Percentiles rank a stretch among this genome's conserved stretches.
Evolutionary conservation across 1,140 invertebrate species (phyloP).

Genomic region (Nephotettix cincticeps): DNA sequence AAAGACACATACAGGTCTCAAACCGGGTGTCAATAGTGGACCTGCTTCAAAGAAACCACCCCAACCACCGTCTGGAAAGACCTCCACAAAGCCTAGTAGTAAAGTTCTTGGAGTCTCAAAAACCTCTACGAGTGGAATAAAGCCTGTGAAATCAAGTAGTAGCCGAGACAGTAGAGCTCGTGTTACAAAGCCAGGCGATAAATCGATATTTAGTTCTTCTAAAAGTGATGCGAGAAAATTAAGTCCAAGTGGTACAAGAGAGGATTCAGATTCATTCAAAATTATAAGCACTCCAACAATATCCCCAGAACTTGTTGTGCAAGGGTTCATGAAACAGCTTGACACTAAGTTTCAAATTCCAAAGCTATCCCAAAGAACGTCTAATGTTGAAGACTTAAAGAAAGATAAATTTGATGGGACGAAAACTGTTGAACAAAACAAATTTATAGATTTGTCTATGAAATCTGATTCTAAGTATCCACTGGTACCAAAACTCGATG

Average conservation of each 20-base stretch:
- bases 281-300: constrained; percentile 56
- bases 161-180: constrained; percentile 53
- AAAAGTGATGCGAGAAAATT: constrained; percentile 62
- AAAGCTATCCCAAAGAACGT: constrained; percentile 63
- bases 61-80: constrained; percentile 22
- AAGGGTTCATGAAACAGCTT: constrained; percentile 72
- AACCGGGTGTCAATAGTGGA: constrained; percentile 78
- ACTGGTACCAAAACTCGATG: constrained; percentile 28
- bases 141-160: constrained; percentile 56
- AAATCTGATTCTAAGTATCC: constrained; percentile 29
- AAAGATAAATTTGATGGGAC: constrained; percentile 29
- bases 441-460: constrained; percentile 22
- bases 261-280: constrained; percentile 56
- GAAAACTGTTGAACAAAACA: constrained; percentile 15
- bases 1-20: constrained; percentile 75
- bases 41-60: constrained; percentile 77
- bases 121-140: constrained; percentile 48
- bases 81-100: constrained; percentile 7
- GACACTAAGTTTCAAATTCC: constrained; percentile 87
- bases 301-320: constrained; percentile 56
- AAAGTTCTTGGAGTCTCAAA: constrained; percentile 43
- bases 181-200: constrained; percentile 55
- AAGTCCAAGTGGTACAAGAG: constrained; percentile 59
- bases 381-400: constrained; percentile 20
- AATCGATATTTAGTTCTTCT: constrained; percentile 61